Evolutionary conservation across 2,888 invertebrate genomes (phyloP).

Genomic region (Lasius platythorax): DNA sequence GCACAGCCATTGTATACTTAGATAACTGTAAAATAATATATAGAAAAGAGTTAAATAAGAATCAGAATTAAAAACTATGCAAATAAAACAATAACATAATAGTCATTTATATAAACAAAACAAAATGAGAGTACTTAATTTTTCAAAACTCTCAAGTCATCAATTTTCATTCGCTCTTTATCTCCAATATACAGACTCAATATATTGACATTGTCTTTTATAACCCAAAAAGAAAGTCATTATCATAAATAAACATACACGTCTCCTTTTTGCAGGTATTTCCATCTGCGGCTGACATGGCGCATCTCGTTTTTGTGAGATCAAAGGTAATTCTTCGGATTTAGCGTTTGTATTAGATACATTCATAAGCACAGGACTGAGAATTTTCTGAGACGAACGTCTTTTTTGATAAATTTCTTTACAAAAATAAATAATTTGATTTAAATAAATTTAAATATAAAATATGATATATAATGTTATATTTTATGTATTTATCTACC

Average conservation of each 20-base stretch:
- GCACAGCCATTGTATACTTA: neutral
- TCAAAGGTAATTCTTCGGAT: neutral
- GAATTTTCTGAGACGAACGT: neutral
- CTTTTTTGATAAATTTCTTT: neutral
- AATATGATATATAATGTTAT: neutral
- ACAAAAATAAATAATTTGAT: constrained; percentile 10
- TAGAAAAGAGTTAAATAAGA: neutral
- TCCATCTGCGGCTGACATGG: neutral
- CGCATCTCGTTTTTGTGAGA: constrained; percentile 29
- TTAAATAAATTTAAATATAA: constrained; percentile 20
- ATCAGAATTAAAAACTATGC: neutral
- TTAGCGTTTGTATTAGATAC: neutral
- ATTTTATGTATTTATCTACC: neutral
- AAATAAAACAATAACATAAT: neutral
- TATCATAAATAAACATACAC: constrained; percentile 23
- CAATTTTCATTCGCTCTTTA: neutral
- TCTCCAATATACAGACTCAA: neutral
- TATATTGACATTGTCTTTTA: neutral
- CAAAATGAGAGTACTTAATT: neutral
- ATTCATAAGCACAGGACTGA: neutral
- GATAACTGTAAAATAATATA: constrained; percentile 17
- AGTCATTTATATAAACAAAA: neutral
- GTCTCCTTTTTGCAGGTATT: constrained; percentile 35
- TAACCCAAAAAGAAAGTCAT: neutral
- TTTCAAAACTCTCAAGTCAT: neutral